Evolutionary conservation across 2,888 invertebrate genomes (phyloP), one percentile per base, ranked within the genome.

Genomic region (Trichogramma dendrolimi): DNA sequence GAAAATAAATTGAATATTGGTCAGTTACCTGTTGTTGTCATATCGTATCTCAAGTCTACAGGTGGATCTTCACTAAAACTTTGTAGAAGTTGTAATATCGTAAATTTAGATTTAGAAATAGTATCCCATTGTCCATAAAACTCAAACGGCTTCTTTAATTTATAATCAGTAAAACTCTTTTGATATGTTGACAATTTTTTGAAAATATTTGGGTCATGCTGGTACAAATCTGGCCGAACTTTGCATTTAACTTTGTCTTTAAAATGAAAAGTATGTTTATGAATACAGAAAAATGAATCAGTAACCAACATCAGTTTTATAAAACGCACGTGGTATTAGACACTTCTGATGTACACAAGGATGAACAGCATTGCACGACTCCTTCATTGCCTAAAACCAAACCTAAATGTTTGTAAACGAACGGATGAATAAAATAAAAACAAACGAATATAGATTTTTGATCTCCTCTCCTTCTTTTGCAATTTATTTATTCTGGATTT

Each of bases 161-260:
- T 49, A n/a, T 57, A 55, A 5, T 7, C 38, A 4, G 2, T 6
- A 27, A 60, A 60, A 55, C 4, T 7, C n/a, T 44, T 40, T 44
- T 40, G 27, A 47, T 58, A 62, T 11, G 49, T 60, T 10, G 65
- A 58, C 11, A 2, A 3, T 42, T 65, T 65, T 44, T 65, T 40
- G 52, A 60, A 60, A 4, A 62, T 52, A 43, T 62, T 58, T 7
- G 65, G 62, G 55, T 65, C 62, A 27, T 58, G 58, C 51, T 53
- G 4, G 41, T 60, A 58, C 10, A 65, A 58, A 47, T 62, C 62
- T 40, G 60, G 58, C n/a, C 59, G 54, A 14, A 42, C 4, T 48
- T 40, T 56, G 38, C 7, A 4, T 41, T 43, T 56, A 27, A 27
- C 1, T 27, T 27, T 27, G 27, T 27, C 27, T 27, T 27, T 27